Conservation (phyloP, 2,888 invertebrate genomes). For the Salpingus planirostris region DNA sequence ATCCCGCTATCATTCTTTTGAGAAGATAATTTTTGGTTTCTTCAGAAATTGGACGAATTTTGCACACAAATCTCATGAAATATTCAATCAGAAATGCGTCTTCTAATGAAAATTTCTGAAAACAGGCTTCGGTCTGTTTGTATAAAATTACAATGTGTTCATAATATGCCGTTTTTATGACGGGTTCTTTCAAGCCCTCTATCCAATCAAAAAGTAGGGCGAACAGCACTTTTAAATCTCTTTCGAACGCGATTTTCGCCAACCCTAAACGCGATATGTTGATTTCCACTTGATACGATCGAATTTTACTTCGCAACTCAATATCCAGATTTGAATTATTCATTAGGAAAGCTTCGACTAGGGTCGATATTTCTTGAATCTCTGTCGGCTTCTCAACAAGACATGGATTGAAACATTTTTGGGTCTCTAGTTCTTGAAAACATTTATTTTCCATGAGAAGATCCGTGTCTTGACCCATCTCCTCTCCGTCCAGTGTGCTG, state of each 20-base stretch:
- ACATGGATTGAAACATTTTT: constrained; percentile 31
- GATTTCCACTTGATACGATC: constrained; percentile 51
- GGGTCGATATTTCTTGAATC: constrained; percentile 27
- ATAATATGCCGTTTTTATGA: constrained; percentile 58
- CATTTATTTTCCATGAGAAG: constrained; percentile 45
- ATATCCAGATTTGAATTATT: constrained; percentile 52
- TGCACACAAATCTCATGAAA: constrained; percentile 57
- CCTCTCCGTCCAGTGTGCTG: constrained; percentile 40
- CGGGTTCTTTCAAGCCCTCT: constrained; percentile 60
- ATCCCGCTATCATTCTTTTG: constrained; percentile 54
- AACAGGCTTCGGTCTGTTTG: constrained; percentile 52
- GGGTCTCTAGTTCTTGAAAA: constrained; percentile 46
- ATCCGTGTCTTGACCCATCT: constrained; percentile 43
- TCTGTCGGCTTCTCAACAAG: constrained; percentile 26
- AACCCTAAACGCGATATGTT: constrained; percentile 61
- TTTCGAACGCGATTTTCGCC: constrained; percentile 56
- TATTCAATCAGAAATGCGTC: constrained; percentile 63
- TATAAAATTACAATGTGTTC: constrained; percentile 56
- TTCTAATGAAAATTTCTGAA: constrained; percentile 54
- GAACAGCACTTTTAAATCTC: constrained; percentile 51
- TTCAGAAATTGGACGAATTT: constrained; percentile 54
- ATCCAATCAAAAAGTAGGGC: constrained; percentile 68
- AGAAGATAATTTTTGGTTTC: constrained; percentile 53
- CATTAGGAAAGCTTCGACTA: constrained; percentile 47
- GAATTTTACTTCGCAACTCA: constrained; percentile 46